Evolutionary conservation across 2,888 invertebrate species (phyloP), one percentile per base, ranked within the genome.

Genomic region (Uropetala carovei): DNA sequence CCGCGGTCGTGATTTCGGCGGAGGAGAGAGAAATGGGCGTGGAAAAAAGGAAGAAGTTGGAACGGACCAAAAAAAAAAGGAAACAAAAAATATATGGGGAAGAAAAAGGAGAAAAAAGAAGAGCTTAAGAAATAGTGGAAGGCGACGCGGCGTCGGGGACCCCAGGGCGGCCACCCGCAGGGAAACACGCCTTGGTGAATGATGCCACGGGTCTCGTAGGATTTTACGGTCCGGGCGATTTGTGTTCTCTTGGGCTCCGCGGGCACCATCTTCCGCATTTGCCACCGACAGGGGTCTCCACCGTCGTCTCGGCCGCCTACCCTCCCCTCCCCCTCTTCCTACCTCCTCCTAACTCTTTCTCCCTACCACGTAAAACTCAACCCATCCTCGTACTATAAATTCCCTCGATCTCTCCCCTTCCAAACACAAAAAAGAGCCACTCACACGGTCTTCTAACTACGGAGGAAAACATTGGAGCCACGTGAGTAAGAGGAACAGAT

Each of bases 1-100:
- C 89, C 89, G 56, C 18, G 64, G 43, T 89, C 89, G 89, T 89
- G 64, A 89, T 89, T 89, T 89, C 64, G 86, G 86, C 60, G 59
- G 58, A 10, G n/a, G 18, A 22, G 59, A 13, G 30, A 30, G 86
- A 27, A 59, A 5, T 22, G 86, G 86, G 7, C 3, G 13, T 8
- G 8, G 27, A 64, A 30, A 60, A 86, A 86, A 64, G 64, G 16
- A 27, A 89, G 89, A n/a, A n/a, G n/a, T 13, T 18, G 56, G 14
- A 18, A 43, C 56, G 83, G 43, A 27, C 13, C 13, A 43, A 75
- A 75, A 75, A 75, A 43, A 43, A 43, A 5, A 43, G 5, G 75
- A 9, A n/a, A 16, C 18, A 22, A 27, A 60, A 30, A 43, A n/a
- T 43, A 43, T 5, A 43, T 43, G 5, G 43, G 43, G 75, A 75